Evolutionary conservation across 2,888 invertebrate species (phyloP).

Genomic region (Xanthorhoe designata): DNA sequence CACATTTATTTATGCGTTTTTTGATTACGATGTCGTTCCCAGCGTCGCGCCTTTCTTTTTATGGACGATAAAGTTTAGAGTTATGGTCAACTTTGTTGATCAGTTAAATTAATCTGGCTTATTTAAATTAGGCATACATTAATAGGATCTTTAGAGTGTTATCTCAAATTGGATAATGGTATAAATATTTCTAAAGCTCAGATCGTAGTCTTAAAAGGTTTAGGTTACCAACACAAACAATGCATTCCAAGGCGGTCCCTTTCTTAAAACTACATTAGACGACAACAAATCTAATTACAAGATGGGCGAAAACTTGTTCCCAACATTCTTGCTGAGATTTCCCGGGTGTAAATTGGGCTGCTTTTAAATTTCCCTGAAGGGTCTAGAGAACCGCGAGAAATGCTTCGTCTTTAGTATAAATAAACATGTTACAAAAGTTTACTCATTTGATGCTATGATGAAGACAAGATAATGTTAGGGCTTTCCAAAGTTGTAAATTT

Average conservation of each 20-base stretch:
- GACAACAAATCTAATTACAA: constrained; percentile 43
- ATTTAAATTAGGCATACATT: constrained; percentile 25
- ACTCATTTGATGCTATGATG: constrained; percentile 56
- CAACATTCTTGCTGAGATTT: constrained; percentile 51
- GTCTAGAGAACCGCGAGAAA: constrained; percentile 52
- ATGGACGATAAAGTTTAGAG: constrained; percentile 44
- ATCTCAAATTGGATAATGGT: constrained; percentile 8
- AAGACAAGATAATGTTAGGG: constrained; percentile 48
- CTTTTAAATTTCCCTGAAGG: constrained; percentile 64
- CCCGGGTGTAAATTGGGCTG: constrained; percentile 62
- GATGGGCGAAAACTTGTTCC: constrained; percentile 40
- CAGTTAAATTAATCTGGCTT: constrained; percentile 29
- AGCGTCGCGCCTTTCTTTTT: constrained; percentile 49
- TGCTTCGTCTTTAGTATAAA: constrained; percentile 53
- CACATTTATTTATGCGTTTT: constrained; percentile 58
- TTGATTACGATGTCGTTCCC: constrained; percentile 56
- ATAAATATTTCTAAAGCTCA: not conserved
- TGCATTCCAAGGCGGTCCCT: constrained; percentile 29
- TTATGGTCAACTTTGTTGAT: constrained; percentile 32
- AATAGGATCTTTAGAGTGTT: constrained; percentile 9
- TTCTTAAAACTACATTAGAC: constrained; percentile 40
- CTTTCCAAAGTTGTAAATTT: constrained; percentile 36
- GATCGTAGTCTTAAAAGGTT: not conserved
- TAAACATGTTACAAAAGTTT: constrained; percentile 63
- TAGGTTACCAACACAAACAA: constrained; percentile 1